These are phyloP conservation scores for Lasioglossum malachurum DNA, from an alignment of 2,888 invertebrate species.

Conservation along the genomic window DNA sequence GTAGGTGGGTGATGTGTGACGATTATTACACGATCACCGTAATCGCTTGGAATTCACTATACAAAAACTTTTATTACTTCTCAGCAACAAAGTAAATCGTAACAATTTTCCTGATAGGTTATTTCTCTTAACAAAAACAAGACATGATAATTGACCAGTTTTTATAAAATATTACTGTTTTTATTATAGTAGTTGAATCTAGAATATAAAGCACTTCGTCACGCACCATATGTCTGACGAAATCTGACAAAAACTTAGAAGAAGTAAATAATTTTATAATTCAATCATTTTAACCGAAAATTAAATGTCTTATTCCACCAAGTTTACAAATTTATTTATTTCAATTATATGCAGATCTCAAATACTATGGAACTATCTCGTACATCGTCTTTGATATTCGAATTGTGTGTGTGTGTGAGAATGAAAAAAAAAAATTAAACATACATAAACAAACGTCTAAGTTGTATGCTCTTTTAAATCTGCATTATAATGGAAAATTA, in stretches of 20 bases:
- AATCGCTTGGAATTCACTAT: constrained; percentile 20
- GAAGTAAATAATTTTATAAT: not conserved
- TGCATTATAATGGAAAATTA: too few relatives aligned
- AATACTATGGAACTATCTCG: too few relatives aligned
- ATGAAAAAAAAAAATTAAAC: too few relatives aligned
- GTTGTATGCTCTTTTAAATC: too few relatives aligned
- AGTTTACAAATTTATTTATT: not conserved
- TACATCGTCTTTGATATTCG: too few relatives aligned
- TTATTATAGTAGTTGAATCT: not conserved
- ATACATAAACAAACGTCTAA: too few relatives aligned
- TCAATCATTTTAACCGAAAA: not conserved
- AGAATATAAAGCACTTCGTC: not conserved
- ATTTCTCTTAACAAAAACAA: not conserved
- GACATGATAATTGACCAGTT: not conserved
- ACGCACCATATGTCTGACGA: not conserved
- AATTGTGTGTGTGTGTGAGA: not conserved
- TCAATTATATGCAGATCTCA: too few relatives aligned
- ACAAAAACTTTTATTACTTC: constrained; percentile 8
- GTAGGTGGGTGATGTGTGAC: not conserved
- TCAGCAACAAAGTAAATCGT: not conserved
- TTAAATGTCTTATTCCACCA: not conserved
- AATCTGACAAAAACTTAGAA: not conserved
- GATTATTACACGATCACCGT: constrained; percentile 30
- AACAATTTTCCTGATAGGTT: not conserved
- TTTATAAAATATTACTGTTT: not conserved